phyloP scores from a whole-genome alignment of 2,797 vertebrate species.

The Paguma larvata region DNA sequence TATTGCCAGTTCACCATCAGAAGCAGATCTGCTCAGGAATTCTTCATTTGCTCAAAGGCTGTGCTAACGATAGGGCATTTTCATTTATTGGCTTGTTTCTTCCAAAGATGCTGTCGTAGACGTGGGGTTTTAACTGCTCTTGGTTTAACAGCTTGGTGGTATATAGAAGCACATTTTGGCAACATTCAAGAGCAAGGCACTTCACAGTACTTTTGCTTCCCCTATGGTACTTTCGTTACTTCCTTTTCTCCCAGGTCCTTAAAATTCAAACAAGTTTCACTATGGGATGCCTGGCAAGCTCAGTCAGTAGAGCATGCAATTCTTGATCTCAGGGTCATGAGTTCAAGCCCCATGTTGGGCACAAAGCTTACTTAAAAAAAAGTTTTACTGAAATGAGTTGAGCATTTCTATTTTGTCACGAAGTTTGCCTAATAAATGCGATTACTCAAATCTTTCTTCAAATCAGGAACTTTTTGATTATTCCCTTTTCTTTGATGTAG shows the following conservation, averaged over 20 bases:
- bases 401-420: neutral
- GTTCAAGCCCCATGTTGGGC: neutral
- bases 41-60: neutral
- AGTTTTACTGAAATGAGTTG: neutral
- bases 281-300: neutral
- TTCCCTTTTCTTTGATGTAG: neutral
- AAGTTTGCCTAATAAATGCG: neutral
- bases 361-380: neutral
- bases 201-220: neutral
- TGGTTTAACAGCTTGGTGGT: neutral
- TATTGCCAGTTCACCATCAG: neutral
- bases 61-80: neutral
- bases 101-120: neutral
- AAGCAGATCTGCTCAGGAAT: neutral
- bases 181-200: neutral
- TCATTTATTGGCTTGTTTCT: neutral
- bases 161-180: neutral
- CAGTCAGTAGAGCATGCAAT: neutral
- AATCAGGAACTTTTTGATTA: neutral
- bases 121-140: neutral
- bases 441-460: constrained; percentile 3
- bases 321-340: neutral
- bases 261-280: neutral
- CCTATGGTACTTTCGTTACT: neutral
- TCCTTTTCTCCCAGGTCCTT: neutral